A percentile compares a stretch with the other conserved stretches of the same genome.
Conservation (phyloP, 2,797 vertebrate genomes). For the Sebastes paucispinis region DNA sequence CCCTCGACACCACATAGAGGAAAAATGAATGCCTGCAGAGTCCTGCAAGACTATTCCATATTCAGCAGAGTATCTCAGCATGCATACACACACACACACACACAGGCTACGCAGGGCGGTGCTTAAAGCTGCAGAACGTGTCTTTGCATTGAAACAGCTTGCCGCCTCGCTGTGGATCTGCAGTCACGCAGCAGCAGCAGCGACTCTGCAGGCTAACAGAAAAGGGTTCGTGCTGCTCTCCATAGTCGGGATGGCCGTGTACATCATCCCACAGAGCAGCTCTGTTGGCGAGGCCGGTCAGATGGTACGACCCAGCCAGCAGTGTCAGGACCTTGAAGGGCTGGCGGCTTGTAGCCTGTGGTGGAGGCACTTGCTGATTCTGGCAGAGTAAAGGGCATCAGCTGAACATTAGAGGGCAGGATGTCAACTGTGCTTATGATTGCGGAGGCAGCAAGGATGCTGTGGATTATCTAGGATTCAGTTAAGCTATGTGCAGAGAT, state of each 20-base stretch:
- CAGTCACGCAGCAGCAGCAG: slow-evolving; percentile 8
- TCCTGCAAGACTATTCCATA: neutral
- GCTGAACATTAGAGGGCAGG: slow-evolving; percentile 18
- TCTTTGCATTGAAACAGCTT: slow-evolving; percentile 43
- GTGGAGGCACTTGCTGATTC: slow-evolving; percentile 23
- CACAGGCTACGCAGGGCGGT: neutral
- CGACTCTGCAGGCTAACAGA: slow-evolving; percentile 2
- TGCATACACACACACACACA: slow-evolving; percentile 16
- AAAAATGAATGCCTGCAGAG: neutral
- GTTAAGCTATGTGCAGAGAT: neutral
- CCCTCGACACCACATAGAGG: neutral
- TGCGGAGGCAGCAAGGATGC: slow-evolving; percentile 1
- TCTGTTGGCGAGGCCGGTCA: slow-evolving; percentile 21
- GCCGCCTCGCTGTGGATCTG: neutral
- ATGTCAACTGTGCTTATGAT: slow-evolving; percentile 25
- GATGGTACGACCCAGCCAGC: slow-evolving; percentile 13
- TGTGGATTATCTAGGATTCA: slow-evolving; percentile 2
- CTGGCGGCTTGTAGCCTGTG: slow-evolving; percentile 30
- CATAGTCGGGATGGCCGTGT: neutral
- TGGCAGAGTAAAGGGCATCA: slow-evolving; percentile 41
- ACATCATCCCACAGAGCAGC: slow-evolving; percentile 23
- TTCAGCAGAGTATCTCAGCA: slow-evolving; percentile 2
- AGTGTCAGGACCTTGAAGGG: slow-evolving; percentile 13
- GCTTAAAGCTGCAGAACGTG: slow-evolving; percentile 30
- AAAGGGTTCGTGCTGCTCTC: slow-evolving; percentile 17